phyloP scores from a whole-genome alignment of 2,888 invertebrate species.

The Choristoneura rosaceana region DNA sequence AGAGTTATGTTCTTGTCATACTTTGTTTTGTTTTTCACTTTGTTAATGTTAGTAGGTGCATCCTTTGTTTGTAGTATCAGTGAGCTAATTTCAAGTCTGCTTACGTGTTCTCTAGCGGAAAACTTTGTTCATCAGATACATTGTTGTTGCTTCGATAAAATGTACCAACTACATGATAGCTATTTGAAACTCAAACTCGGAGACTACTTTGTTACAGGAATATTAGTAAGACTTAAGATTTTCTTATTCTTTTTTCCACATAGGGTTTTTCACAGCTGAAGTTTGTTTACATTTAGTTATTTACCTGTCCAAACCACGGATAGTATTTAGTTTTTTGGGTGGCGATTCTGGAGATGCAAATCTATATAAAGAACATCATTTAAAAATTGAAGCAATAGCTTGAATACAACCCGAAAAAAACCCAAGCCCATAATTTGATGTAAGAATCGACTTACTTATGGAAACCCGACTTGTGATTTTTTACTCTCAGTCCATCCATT shows the following conservation, averaged over 20 bases:
- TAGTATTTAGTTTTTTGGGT: too few species aligned
- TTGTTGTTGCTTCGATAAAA: constrained; percentile 1
- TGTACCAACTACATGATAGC: neutral
- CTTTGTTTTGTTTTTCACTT: neutral
- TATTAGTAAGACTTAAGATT: neutral
- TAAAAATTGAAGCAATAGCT: too few species aligned
- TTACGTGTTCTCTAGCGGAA: neutral
- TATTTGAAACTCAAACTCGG: neutral
- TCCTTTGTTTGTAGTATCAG: neutral
- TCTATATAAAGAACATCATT: too few species aligned
- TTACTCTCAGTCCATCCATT: too few species aligned
- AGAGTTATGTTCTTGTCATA: neutral
- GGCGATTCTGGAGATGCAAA: too few species aligned
- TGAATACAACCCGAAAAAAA: too few species aligned
- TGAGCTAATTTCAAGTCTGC: neutral
- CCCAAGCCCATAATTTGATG: too few species aligned
- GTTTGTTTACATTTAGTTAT: too few species aligned
- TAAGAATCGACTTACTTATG: too few species aligned
- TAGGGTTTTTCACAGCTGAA: too few species aligned
- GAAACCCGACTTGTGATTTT: too few species aligned
- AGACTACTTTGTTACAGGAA: neutral
- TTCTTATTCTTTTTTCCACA: neutral
- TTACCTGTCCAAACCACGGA: too few species aligned
- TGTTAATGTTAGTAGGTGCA: neutral
- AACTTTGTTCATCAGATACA: constrained; percentile 2